Evolutionary conservation across 2,113 vertebrate species (phyloP), one percentile per base, ranked within the genome.

Genomic region (Verasper variegatus): DNA sequence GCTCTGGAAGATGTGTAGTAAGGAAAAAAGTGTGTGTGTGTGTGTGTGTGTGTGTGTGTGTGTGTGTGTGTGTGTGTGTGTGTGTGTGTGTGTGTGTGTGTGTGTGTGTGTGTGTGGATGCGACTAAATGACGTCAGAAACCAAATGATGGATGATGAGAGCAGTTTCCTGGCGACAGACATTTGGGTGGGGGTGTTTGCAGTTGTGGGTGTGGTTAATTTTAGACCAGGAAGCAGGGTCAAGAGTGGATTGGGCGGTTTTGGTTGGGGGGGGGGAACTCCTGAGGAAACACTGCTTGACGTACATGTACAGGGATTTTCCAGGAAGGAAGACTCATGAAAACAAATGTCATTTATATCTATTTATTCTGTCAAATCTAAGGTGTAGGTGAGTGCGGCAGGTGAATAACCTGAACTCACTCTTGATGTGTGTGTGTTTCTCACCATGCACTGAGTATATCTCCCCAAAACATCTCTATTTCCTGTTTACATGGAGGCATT

Each of bases 401-500:
- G 31, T 35, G 3, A 20, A 62, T 12, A 47, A 62, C 18, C 31
- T 54, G 1, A 65, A 18, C 57, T 23, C 7, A 64, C 18, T 20
- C 1, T 15, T 55, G 65, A n/a, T 27, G 5, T 51, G 35, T 57
- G 35, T 73, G 37, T 80, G 71, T 71, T 3, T 56, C 11, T 65
- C 21, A 40, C 40, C 15, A 15, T 74, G 56, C 56, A 56, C 35
- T n/a, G 52, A 63, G 31, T 56, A 3, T 18, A 81, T 90, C 65
- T 37, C 63, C 78, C 49, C 69, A 35, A 88, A 88, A 84, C 71
- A 86, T 83, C 45, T 59, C 54, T 37, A 56, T 82, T 92, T 94
- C 91, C 90, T 83, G 92, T 93, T 93, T 91, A 87, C 45, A 69
- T n/a, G 56, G 26, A 81, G 71, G 64, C 77, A 81, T 88, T 93